phyloP scores from a whole-genome alignment of 92 coral and sea anemone species.

The Anthopleura xanthogrammica region DNA sequence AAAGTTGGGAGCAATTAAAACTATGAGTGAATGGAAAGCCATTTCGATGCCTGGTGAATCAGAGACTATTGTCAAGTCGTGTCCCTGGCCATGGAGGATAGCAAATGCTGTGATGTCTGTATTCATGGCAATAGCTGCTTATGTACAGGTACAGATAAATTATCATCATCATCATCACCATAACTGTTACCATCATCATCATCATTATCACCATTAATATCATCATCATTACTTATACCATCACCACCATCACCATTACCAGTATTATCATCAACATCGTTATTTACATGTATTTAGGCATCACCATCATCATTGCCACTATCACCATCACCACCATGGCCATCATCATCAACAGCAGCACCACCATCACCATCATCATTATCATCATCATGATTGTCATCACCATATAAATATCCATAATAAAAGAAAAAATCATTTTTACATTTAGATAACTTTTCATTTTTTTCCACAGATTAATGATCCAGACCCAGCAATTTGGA shows the following conservation, averaged over 20 bases:
- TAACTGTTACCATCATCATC: neutral
- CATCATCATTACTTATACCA: neutral
- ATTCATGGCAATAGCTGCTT: conserved; percentile 77
- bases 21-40: conserved; percentile 32
- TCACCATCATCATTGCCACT: neutral
- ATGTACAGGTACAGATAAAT: conserved; percentile 61
- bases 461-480: conserved; percentile 62
- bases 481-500: conserved; percentile 78
- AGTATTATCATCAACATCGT: neutral
- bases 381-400: neutral
- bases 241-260: neutral
- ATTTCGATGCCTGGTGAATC: conserved; percentile 22
- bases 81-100: conserved; percentile 73
- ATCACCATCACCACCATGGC: neutral
- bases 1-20: neutral
- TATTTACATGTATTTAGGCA: neutral
- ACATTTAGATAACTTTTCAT: neutral
- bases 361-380: too few relatives aligned
- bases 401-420: neutral
- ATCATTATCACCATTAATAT: neutral
- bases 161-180: too few relatives aligned
- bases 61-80: conserved; percentile 10
- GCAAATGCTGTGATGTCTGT: conserved; percentile 66
- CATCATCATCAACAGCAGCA: neutral
- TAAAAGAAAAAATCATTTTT: neutral